Evolutionary conservation across 2,113 vertebrate species (phyloP), one percentile per base, ranked within the genome.

Genomic region (Lophochroa leadbeateri): DNA sequence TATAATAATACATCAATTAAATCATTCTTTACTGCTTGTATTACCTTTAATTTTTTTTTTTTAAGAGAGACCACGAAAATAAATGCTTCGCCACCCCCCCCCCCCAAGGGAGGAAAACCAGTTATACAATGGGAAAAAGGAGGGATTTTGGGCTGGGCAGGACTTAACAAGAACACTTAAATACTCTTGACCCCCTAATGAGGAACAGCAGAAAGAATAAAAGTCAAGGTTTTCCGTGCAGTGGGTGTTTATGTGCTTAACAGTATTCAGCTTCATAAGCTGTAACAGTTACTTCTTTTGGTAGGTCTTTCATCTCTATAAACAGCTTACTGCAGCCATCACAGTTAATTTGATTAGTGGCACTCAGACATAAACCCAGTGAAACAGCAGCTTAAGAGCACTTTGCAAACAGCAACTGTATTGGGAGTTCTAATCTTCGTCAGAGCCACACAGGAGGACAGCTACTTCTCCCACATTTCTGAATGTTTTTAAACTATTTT

Each of bases 281-380:
- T 65, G 88, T 70, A 94, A 94, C 31, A 94, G 91, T 88, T 91
- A 85, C 63, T 96, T 95, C 85, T 94, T 92, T 95, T 90, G 94
- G 81, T 97, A 88, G 61, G 74, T 74, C 91, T 97, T 97, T 97
- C 88, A 96, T 97, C 90, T 97, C 90, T 92, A 52, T 95, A 96
- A 97, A 96, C 80, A 96, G 88, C 92, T 97, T 96, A 97, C 90
- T 96, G 90, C 86, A 96, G 83, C 86, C 94, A 96, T 97, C 94
- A 86, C 39, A 67, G 72, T 97, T 98, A 95, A 97, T 98, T 98
- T 97, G 91, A 96, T 97, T 94, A 96, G 89, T 94, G 94, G 65
- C 90, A 83, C 69, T 93, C 75, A 70, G 91, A 93, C 52, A n/a
- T 81, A 96, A 96, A 86, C 74, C 80, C 60, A 39, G 63, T 20